phyloP scores from a whole-genome alignment of 2,113 vertebrate species.

The Danionella cerebrum region DNA sequence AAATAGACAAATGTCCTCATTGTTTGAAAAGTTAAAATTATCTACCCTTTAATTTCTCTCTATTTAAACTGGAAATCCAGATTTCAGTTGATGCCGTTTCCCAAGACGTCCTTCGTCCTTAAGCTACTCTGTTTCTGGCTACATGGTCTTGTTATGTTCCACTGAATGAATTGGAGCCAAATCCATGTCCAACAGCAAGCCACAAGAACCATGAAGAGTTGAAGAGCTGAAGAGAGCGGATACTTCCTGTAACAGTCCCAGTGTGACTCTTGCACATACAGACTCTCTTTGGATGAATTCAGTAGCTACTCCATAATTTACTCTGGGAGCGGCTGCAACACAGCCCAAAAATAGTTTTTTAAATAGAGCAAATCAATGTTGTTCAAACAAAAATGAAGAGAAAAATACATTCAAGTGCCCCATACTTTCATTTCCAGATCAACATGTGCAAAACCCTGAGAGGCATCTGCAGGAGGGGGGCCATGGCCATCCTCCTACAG shows the following conservation, averaged over 20 bases:
- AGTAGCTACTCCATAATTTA: slow-evolving; percentile 42
- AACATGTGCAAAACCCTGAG: background rate
- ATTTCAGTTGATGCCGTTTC: background rate
- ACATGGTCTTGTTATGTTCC: background rate
- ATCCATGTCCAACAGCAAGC: background rate
- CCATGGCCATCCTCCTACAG: too few species aligned
- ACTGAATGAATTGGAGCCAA: background rate
- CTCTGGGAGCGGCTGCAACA: slow-evolving; percentile 37
- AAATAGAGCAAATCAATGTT: slow-evolving; percentile 31
- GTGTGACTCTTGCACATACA: slow-evolving; percentile 27
- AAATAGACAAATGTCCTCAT: too few species aligned
- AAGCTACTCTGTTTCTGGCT: slow-evolving; percentile 7
- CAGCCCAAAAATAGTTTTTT: slow-evolving; percentile 38
- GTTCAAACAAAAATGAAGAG: background rate
- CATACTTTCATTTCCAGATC: slow-evolving; percentile 11
- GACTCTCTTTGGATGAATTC: slow-evolving; percentile 25
- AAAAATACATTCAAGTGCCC: slow-evolving; percentile 30
- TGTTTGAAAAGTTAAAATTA: too few species aligned
- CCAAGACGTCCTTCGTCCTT: background rate
- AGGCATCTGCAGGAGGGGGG: background rate
- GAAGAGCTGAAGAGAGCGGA: slow-evolving; percentile 7
- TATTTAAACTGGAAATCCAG: slow-evolving; percentile 36
- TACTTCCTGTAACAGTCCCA: slow-evolving; percentile 40
- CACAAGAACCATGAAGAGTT: too few species aligned
- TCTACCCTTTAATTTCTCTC: too few species aligned